phyloP scores from a whole-genome alignment of 2,888 invertebrate genomes.

The Himalopsyche japonica region DNA sequence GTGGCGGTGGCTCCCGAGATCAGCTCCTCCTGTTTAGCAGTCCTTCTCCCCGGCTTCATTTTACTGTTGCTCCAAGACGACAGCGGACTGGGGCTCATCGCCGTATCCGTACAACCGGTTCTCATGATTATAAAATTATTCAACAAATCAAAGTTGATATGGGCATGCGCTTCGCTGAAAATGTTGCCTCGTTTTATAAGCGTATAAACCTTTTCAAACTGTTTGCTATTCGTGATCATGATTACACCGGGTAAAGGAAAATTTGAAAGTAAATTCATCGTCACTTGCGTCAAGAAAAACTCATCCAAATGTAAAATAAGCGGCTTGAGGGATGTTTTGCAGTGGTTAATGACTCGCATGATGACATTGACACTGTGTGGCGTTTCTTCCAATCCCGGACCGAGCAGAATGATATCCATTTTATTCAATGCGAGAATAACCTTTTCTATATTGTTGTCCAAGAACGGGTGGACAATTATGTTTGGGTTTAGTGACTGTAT shows the following conservation, averaged over 20 bases:
- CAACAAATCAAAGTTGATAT: conserved; percentile 53
- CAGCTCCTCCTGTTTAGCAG: conserved; percentile 10
- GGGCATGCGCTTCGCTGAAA: conserved; percentile 50
- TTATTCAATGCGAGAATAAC: neutral
- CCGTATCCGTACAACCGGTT: conserved; percentile 29
- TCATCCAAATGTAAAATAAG: conserved; percentile 21
- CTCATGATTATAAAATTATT: conserved; percentile 43
- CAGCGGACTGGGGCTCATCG: conserved; percentile 1
- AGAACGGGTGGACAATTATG: conserved; percentile 92
- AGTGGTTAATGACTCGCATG: conserved; percentile 64
- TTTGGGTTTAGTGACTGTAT: conserved; percentile 97
- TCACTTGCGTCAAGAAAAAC: conserved; percentile 72
- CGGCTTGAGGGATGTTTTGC: conserved; percentile 69
- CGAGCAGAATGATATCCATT: conserved; percentile 24
- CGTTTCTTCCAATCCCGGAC: conserved; percentile 54
- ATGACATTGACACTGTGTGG: conserved; percentile 60
- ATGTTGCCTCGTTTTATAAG: conserved; percentile 58
- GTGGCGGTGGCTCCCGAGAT: conserved; percentile 19
- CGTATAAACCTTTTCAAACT: conserved; percentile 77
- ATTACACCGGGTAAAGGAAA: conserved; percentile 70
- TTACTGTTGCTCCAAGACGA: conserved; percentile 13
- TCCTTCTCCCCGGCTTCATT: neutral
- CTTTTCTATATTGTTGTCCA: conserved; percentile 4
- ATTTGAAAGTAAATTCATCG: conserved; percentile 64
- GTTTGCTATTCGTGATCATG: conserved; percentile 88